These are phyloP conservation scores for Magallana angulata DNA, from an alignment of 1,140 invertebrate species.

Conservation along the genomic window DNA sequence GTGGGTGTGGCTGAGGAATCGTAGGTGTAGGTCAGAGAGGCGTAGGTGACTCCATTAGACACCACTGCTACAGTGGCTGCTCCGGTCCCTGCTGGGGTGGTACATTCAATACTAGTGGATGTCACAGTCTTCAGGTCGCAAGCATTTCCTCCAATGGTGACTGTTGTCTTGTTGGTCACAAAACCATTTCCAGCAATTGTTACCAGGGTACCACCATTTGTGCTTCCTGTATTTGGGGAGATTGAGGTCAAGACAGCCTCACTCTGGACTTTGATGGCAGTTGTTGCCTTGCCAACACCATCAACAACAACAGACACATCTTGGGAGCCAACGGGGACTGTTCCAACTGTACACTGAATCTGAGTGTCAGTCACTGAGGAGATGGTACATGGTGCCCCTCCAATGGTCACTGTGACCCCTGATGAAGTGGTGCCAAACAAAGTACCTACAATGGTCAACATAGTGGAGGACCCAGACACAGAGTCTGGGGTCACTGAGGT, in stretches of 20 bases:
- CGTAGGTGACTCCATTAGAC: constrained; percentile 50
- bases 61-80: constrained; percentile 41
- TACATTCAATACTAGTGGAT: constrained; percentile 45
- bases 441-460: constrained; percentile 31
- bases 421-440: constrained; percentile 34
- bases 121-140: constrained; percentile 56
- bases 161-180: constrained; percentile 48
- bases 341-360: constrained; percentile 48
- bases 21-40: constrained; percentile 50
- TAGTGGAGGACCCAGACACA: constrained; percentile 18
- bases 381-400: constrained; percentile 42
- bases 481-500: constrained; percentile 34
- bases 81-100: constrained; percentile 47
- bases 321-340: constrained; percentile 27
- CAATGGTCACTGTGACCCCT: constrained; percentile 47
- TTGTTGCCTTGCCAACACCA: constrained; percentile 10
- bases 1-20: constrained; percentile 43
- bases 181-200: constrained; percentile 60
- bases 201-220: constrained; percentile 51
- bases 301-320: constrained; percentile 1
- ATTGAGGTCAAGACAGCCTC: background rate
- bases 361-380: constrained; percentile 38
- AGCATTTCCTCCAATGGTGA: constrained; percentile 55
- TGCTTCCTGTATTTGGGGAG: constrained; percentile 51
- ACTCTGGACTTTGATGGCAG: constrained; percentile 37